A percentile compares a stretch with the other conserved stretches of the same genome.
These are phyloP conservation scores for Eulemur coronatus DNA, from an alignment of 2,797 vertebrate genomes.

Conservation along the genomic window DNA sequence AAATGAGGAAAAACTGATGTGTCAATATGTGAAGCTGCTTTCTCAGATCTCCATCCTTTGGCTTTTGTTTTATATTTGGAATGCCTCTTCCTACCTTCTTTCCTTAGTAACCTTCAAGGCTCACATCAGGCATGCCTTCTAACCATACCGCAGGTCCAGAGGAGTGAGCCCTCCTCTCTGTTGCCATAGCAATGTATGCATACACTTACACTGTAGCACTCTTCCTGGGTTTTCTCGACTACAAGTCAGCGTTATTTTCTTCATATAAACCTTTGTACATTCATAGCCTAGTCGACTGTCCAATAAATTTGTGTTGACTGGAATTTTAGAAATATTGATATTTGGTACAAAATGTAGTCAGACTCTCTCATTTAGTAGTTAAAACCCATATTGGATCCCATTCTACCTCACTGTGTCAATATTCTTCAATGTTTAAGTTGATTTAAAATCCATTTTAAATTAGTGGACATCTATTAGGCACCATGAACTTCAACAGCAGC, in stretches of 20 bases:
- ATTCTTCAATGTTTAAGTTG: not conserved
- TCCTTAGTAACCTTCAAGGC: not conserved
- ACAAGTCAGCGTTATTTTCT: not conserved
- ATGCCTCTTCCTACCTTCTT: not conserved
- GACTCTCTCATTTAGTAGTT: not conserved
- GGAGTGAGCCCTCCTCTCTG: not conserved
- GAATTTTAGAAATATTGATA: constrained; percentile 2
- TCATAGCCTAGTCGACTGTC: not conserved
- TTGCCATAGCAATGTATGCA: not conserved
- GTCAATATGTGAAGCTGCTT: not conserved
- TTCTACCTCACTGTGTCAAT: not conserved
- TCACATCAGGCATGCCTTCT: not conserved
- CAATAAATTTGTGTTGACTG: not conserved
- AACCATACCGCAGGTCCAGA: not conserved
- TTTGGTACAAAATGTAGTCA: not conserved
- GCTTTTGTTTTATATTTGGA: not conserved
- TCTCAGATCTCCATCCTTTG: not conserved
- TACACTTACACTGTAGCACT: not conserved
- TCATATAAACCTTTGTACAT: not conserved
- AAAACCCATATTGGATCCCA: not conserved
- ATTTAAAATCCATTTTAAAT: not conserved
- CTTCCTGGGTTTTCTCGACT: not conserved
- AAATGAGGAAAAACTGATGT: not conserved
- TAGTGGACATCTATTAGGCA: not conserved
- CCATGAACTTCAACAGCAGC: not conserved